A percentile compares a stretch with the other conserved stretches of the same genome.
These are phyloP conservation scores for Orgyia antiqua DNA, from an alignment of 2,888 invertebrate genomes.

Conservation along the genomic window DNA sequence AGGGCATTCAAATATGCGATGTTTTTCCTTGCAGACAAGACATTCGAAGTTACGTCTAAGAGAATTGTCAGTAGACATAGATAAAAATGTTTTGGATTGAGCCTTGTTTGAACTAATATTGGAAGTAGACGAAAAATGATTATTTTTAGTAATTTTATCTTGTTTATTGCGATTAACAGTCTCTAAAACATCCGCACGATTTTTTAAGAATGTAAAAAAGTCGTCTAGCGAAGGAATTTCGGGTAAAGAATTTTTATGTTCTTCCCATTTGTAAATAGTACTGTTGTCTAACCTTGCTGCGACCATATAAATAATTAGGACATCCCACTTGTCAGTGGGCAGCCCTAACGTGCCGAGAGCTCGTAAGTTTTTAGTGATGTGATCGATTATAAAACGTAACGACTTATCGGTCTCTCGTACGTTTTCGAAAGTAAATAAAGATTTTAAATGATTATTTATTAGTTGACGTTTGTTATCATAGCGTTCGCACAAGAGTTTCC, in stretches of 20 bases:
- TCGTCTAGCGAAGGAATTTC: slow-evolving; percentile 18
- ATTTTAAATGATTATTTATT: slow-evolving; percentile 11
- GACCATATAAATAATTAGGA: no score
- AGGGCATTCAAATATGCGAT: slow-evolving; percentile 23
- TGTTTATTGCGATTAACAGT: no score
- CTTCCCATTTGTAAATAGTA: slow-evolving; percentile 25
- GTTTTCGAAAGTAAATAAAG: slow-evolving; percentile 11
- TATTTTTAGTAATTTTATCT: no score
- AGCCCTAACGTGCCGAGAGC: slow-evolving; percentile 19
- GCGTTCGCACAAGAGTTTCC: no score
- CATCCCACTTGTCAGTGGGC: slow-evolving; percentile 8
- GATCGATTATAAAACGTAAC: slow-evolving; percentile 15
- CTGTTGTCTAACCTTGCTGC: slow-evolving; percentile 15
- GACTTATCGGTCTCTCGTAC: slow-evolving; percentile 1
- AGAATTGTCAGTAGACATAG: no score
- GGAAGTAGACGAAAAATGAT: no score
- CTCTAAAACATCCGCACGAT: slow-evolving; percentile 24
- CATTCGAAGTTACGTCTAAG: slow-evolving; percentile 3
- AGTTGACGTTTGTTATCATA: no score
- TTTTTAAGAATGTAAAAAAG: slow-evolving; percentile 19
- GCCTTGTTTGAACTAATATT: not conserved
- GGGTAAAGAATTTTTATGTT: slow-evolving; percentile 10
- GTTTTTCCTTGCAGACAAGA: slow-evolving; percentile 16
- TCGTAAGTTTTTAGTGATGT: slow-evolving; percentile 23
- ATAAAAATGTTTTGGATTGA: not conserved